Conservation (phyloP, 2,113 vertebrate species). For the Hippocampus barbouri region DNA sequence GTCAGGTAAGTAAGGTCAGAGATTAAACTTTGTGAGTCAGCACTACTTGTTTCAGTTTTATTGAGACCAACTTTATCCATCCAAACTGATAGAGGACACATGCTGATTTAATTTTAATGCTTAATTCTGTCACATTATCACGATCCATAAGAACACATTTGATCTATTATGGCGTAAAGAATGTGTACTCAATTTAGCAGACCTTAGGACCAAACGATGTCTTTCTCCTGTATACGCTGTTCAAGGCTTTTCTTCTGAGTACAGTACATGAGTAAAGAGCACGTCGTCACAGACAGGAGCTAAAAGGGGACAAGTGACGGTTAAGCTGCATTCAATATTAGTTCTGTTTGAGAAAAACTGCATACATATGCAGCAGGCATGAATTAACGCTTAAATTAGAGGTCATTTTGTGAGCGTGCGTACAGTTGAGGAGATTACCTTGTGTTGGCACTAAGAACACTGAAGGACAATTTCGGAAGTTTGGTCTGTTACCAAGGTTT, state of each 20-base stretch:
- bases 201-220: slow-evolving; percentile 43
- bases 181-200: slow-evolving; percentile 19
- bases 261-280: slow-evolving; percentile 47
- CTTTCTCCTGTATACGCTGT: slow-evolving; percentile 48
- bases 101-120: not conserved
- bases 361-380: slow-evolving; percentile 59
- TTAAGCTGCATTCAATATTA: slow-evolving; percentile 64
- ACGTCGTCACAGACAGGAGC: slow-evolving; percentile 41
- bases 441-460: not conserved
- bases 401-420: slow-evolving; percentile 34
- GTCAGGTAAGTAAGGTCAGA: not conserved
- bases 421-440: slow-evolving; percentile 3
- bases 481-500: not conserved
- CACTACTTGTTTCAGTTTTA: not conserved
- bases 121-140: not conserved
- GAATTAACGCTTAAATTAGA: slow-evolving; percentile 49
- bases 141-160: slow-evolving; percentile 4
- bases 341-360: slow-evolving; percentile 44
- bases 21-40: not conserved
- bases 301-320: slow-evolving; percentile 55
- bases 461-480: slow-evolving; percentile 5
- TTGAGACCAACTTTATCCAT: not conserved
- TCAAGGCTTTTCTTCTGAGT: slow-evolving; percentile 56
- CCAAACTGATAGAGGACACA: not conserved
- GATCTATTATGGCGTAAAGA: slow-evolving; percentile 22